Percentiles rank a stretch among this genome's conserved stretches.
Evolutionary conservation across 2,113 vertebrate species (phyloP).

Genomic region (Ginglymostoma cirratum): DNA sequence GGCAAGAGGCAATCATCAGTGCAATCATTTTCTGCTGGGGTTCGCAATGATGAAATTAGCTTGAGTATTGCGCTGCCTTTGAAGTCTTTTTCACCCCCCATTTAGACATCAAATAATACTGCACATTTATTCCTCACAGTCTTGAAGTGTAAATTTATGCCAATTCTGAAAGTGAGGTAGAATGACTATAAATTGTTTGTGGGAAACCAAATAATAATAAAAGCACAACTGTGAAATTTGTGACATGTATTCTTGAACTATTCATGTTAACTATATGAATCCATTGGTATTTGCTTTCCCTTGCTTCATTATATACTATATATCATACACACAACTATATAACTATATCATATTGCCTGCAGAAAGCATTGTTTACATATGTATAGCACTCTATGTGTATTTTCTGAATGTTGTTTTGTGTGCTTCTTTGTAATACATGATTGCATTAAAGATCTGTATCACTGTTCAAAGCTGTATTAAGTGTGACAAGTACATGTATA

Average conservation of each 20-base stretch:
- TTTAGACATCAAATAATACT: constrained; percentile 73
- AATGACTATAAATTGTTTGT: background rate
- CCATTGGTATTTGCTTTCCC: background rate
- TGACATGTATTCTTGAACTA: constrained; percentile 1
- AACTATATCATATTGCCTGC: background rate
- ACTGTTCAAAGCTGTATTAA: background rate
- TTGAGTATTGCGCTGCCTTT: constrained; percentile 58
- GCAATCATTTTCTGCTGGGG: constrained; percentile 63
- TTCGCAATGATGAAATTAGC: constrained; percentile 56
- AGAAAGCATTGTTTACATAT: background rate
- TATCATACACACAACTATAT: background rate
- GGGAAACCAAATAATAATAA: constrained; percentile 3
- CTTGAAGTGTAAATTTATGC: constrained; percentile 68
- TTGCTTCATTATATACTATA: background rate
- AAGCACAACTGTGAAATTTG: background rate
- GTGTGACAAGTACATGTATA: background rate
- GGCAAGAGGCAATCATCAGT: constrained; percentile 60
- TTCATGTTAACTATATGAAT: background rate
- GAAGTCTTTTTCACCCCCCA: constrained; percentile 64
- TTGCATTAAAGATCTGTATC: background rate
- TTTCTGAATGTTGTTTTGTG: background rate
- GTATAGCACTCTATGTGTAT: background rate
- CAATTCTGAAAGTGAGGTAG: constrained; percentile 46
- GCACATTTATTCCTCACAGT: constrained; percentile 53
- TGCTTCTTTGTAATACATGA: background rate